Base-by-base conservation (phyloP, 2,797 vertebrate genomes). In the Spinibarbus caldwelli region DNA sequence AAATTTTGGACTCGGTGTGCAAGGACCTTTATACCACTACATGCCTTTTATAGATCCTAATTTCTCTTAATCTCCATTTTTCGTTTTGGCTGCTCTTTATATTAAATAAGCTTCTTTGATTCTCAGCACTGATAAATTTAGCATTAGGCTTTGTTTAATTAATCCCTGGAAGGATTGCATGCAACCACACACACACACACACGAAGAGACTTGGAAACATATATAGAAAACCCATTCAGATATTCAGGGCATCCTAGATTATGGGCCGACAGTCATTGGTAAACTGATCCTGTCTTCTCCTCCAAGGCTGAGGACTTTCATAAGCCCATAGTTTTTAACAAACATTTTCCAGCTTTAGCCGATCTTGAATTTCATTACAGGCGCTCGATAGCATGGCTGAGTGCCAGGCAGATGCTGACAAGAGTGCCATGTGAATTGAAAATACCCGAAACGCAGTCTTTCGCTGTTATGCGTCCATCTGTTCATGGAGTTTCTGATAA, bases 351-450 rank as follows among this genome's bases (percentile, higher is more conserved):
- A 85, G 76, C 77, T 17, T 90, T 88, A 92, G 89, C 94, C 89
- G 84, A 93, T 94, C 86, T 86, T 75, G 91, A 94, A 93, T 92
- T 92, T 86, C 89, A 92, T 93, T 92, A 89, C n/a, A 90, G 84
- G 31, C 49, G 66, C 83, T 94, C 89, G 83, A 87, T 90, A 88
- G 83, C 80, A 43, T 89, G 91, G 89, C 87, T 85, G 82, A 78
- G 84, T 91, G 88, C 87, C 90, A 92, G 89, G 59, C 87, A 85
- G 82, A 77, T 59, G 71, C 70, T 75, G 84, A 64, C 57, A 75
- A 80, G 43, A 81, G 41, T 62, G 75, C 43, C 43, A 64, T 29
- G 78, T 73, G 75, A 85, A 64, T 82, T 41, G 54, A 54, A 59
- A 85, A 79, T 82, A 82, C 80, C 82, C 43, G 26, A 75, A 82